Percentiles rank a stretch among this genome's conserved stretches.
phyloP scores from a whole-genome alignment of 2,113 vertebrate species.

The Passer montanus region DNA sequence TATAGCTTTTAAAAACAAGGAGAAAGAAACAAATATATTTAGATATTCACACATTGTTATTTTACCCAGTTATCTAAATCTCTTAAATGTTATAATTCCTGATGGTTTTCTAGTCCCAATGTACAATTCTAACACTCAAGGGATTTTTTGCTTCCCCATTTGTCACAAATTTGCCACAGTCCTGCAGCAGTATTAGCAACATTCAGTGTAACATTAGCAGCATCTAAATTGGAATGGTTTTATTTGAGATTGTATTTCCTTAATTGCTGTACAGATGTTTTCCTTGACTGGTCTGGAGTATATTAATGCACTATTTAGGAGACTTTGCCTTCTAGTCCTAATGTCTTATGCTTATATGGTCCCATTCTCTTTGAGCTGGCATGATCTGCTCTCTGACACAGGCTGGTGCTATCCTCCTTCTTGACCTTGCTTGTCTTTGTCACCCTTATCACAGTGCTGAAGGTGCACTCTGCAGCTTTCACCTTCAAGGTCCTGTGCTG shows the following conservation, averaged over 20 bases:
- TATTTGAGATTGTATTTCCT: background rate
- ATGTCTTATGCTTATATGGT: background rate
- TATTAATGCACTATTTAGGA: background rate
- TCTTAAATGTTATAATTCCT: background rate
- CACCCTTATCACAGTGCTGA: background rate
- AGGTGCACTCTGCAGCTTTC: background rate
- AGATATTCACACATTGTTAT: background rate
- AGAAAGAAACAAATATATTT: background rate
- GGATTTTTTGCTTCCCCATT: background rate
- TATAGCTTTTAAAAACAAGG: background rate
- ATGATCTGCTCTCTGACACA: background rate
- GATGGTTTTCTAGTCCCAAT: background rate
- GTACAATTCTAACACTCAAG: background rate
- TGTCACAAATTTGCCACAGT: background rate
- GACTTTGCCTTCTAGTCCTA: background rate
- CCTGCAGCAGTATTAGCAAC: background rate
- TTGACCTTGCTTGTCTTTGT: conserved; percentile 37
- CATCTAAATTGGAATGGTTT: background rate
- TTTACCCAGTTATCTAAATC: background rate
- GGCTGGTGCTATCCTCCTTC: background rate
- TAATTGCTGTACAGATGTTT: background rate
- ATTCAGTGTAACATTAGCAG: background rate
- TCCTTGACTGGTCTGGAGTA: background rate
- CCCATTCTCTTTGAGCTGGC: background rate
- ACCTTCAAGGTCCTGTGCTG: background rate